Conservation (phyloP, 2,888 invertebrate species). For the Aquatica leii region DNA sequence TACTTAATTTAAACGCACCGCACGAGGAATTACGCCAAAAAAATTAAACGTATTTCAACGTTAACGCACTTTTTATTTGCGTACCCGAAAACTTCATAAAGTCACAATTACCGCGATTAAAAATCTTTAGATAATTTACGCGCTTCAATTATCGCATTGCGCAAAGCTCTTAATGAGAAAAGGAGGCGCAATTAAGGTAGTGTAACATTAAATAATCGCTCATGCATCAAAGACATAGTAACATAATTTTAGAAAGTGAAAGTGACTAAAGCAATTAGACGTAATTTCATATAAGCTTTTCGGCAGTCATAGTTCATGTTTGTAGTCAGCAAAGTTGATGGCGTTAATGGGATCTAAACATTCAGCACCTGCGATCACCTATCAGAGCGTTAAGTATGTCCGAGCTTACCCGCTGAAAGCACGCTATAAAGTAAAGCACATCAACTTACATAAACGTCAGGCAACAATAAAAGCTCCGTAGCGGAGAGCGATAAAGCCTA, state of each 20-base stretch:
- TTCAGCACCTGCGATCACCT: constrained; percentile 58
- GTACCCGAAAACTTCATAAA: too few relatives aligned
- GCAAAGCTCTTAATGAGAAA: too few relatives aligned
- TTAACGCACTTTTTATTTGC: too few relatives aligned
- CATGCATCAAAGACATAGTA: constrained; percentile 22
- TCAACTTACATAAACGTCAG: constrained; percentile 58
- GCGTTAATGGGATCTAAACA: constrained; percentile 59
- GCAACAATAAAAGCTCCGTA: constrained; percentile 51
- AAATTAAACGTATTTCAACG: too few relatives aligned
- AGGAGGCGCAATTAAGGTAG: background rate
- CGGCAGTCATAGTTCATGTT: constrained; percentile 43
- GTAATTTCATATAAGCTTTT: constrained; percentile 26
- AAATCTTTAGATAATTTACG: too few relatives aligned
- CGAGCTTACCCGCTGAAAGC: constrained; percentile 53
- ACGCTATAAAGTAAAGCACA: constrained; percentile 57
- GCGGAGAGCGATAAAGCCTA: constrained; percentile 47
- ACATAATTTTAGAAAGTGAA: constrained; percentile 24
- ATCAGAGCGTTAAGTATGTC: constrained; percentile 55
- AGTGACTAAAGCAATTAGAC: constrained; percentile 29
- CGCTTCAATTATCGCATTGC: too few relatives aligned
- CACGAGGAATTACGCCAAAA: too few relatives aligned
- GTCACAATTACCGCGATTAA: too few relatives aligned
- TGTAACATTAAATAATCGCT: constrained; percentile 4
- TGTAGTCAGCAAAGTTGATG: constrained; percentile 49
- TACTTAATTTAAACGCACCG: constrained; percentile 1